Evolutionary conservation across 2,888 invertebrate genomes (phyloP), one percentile per base, ranked within the genome.

Genomic region (Labia minor): DNA sequence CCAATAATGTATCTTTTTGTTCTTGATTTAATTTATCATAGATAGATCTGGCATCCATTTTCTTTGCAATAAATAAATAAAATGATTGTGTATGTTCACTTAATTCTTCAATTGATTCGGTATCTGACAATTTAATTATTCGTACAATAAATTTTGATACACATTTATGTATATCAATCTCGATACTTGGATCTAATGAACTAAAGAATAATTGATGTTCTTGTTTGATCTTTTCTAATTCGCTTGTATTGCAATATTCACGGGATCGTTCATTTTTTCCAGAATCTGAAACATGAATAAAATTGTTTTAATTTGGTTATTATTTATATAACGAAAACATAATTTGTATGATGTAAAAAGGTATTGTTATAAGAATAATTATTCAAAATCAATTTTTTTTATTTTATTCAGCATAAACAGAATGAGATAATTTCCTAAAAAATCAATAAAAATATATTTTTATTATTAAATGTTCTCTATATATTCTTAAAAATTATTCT

Each of bases 71-170:
- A 65, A 83, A 83, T 78, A 88, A 89, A 77, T 97, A 99, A 75
- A 92, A 92, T 74, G 91, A 89, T 78, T 97, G 96, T 26, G 94
- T 89, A 63, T 89, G 80, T 74, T 95, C 95, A 0, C 95, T 92
- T 33, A 95, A 78, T 71, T 96, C 93, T 68, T 95, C 95, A 1
- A 92, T 86, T 10, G 82, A 79, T 76, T 85, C 82, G 0, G 80
- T 77, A 69, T 83, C 82, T 61, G 84, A 80, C 71, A 82, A 83
- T 71, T 82, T 83, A 37, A 85, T 77, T 62, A 88, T 83, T 73
- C 86, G 86, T 70, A 80, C 79, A 66, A 85, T 84, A 73, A 88
- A 85, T n/a, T 80, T 77, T 73, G 86, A 83, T 11, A 87, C 86
- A 72, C 86, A 87, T 72, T 84, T 83, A 65, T 86, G 82, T 62